Conservation (phyloP, 2,888 invertebrate genomes). For the Metellina segmentata region DNA sequence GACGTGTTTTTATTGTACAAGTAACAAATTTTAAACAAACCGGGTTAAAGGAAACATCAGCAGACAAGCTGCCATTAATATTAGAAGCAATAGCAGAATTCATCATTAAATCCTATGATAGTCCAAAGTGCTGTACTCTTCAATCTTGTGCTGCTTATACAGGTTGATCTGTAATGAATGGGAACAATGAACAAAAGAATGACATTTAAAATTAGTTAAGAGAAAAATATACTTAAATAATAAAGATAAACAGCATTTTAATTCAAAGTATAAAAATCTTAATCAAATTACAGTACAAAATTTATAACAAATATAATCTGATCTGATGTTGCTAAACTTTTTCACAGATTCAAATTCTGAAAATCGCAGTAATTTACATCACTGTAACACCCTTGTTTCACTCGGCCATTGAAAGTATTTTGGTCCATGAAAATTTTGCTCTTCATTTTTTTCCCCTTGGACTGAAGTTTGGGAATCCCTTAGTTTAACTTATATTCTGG, state of each 20-base stretch:
- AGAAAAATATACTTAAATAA: not conserved
- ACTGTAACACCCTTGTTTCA: no score
- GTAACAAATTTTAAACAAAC: conserved; percentile 4
- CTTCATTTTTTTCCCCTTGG: no score
- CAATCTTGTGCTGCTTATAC: not conserved
- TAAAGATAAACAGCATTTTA: not conserved
- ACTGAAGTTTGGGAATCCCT: no score
- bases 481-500: no score
- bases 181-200: not conserved
- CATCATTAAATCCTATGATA: conserved; percentile 17
- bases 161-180: not conserved
- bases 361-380: no score
- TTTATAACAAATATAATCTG: not conserved
- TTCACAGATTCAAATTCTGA: not conserved
- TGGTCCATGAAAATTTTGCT: no score
- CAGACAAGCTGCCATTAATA: conserved; percentile 50
- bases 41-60: conserved; percentile 26
- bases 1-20: not conserved
- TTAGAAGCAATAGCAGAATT: conserved; percentile 60
- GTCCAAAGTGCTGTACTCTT: not conserved
- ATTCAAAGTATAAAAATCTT: not conserved
- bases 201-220: not conserved
- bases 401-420: no score
- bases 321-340: not conserved
- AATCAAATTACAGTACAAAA: not conserved